Base-by-base conservation (phyloP, 2,888 invertebrate species). In the Achlya flavicornis region DNA sequence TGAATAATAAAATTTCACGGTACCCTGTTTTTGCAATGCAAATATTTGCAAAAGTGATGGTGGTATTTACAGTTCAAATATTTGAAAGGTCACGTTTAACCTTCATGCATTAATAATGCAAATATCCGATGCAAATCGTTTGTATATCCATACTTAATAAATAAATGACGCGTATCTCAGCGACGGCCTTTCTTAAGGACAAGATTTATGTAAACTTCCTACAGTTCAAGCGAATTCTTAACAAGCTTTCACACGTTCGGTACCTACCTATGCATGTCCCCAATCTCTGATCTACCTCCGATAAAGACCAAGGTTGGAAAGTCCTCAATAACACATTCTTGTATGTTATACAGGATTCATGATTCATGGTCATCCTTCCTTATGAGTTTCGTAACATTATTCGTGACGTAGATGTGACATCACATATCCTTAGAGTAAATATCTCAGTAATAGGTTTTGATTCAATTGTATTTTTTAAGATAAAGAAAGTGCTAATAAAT, bases 71-170 rank as follows among this genome's bases (percentile, higher is more conserved):
- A 53, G 53, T 53, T 53, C 10, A 53, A 53, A 19, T 19, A 58
- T 46, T 64, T 57, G 63, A 38, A 38, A 32, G 33, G 32, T 16
- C 35, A 53, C 43, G 57, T n/a, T 43, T 46, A 53, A 53, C 53
- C 53, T 53, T 53, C 53, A 53, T 53, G 53, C 46, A 46, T 62
- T 66, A 57, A 62, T 65, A 66, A 10, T 38, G 38, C 38, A 68
- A 69, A 66, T 76, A 69, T 71, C 70, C 70, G 58, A 65, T 59
- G 74, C 72, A 69, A 67, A 53, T 64, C 57, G 61, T 70, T 46
- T 6, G 6, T 7, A 16, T 48, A 5, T 48, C 48, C 48, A 48
- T 53, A 53, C 53, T 53, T 53, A 14, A 48, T 48, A 14, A 48
- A 48, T 48, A 53, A 53, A 53, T 10, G 19, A 53, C 4, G 41